Conservation (phyloP, 2,888 invertebrate genomes). For the Lycophotia porphyrea region DNA sequence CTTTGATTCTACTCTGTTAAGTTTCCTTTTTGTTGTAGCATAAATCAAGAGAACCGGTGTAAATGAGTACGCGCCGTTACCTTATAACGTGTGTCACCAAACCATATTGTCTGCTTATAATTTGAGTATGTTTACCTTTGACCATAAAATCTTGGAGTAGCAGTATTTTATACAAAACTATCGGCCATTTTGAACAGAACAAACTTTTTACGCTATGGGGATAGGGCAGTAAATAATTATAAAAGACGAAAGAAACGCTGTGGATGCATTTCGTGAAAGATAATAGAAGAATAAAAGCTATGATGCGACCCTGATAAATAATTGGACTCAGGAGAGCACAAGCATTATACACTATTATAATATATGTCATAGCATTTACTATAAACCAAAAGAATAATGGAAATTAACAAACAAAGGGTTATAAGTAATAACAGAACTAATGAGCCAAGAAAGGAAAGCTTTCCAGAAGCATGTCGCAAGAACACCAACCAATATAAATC, state of each 20-base stretch:
- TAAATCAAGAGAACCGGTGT: conserved; percentile 66
- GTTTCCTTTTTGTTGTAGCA: conserved; percentile 60
- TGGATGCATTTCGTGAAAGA: background rate
- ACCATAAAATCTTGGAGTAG: conserved; percentile 65
- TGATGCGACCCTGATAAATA: too few relatives aligned
- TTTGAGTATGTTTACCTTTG: conserved; percentile 77
- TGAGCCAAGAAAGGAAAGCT: conserved; percentile 30
- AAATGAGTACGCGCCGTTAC: conserved; percentile 86
- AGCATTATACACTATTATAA: background rate
- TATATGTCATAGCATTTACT: background rate
- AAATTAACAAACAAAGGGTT: conserved; percentile 29
- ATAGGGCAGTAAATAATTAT: background rate
- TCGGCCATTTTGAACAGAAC: background rate
- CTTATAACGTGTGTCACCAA: conserved; percentile 81
- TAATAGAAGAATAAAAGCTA: too few relatives aligned
- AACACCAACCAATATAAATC: conserved; percentile 46
- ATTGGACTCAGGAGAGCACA: background rate
- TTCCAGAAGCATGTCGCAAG: conserved; percentile 15
- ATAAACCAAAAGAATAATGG: background rate
- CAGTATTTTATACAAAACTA: conserved; percentile 53
- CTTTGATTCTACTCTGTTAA: conserved; percentile 65
- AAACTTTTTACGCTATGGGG: background rate
- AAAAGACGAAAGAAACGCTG: background rate
- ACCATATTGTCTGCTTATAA: conserved; percentile 77
- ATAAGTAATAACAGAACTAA: conserved; percentile 20